Conservation (phyloP, 2,797 vertebrate genomes). For the Nyctalus aviator region DNA sequence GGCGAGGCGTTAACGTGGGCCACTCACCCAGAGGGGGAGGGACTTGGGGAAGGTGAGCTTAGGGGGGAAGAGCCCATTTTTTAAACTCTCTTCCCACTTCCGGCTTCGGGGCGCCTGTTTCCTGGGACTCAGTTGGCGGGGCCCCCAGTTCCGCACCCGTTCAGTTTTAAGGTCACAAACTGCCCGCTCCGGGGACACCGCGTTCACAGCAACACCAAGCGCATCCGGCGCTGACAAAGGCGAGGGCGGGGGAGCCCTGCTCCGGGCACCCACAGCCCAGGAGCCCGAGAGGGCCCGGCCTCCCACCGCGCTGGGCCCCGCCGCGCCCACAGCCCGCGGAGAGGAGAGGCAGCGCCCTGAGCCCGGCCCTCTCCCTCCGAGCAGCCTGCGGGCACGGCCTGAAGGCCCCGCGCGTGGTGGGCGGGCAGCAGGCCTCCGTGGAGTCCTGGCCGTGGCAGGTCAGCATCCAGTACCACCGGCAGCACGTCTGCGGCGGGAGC, state of each 20-base stretch:
- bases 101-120: neutral
- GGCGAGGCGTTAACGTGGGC: neutral
- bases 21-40: neutral
- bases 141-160: neutral
- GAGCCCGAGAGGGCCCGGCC: too few species aligned
- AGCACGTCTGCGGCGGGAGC: conserved; percentile 94
- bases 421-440: conserved; percentile 88
- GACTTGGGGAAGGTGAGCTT: neutral
- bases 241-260: too few species aligned
- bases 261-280: too few species aligned
- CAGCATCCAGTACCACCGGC: conserved; percentile 91
- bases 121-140: neutral
- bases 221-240: too few species aligned
- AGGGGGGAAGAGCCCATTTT: neutral
- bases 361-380: neutral
- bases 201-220: neutral
- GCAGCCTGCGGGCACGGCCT: conserved; percentile 89
- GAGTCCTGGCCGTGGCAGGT: conserved; percentile 95
- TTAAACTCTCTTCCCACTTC: neutral
- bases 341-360: neutral
- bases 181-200: too few species aligned
- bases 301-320: too few species aligned
- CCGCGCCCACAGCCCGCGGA: neutral
- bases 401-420: conserved; percentile 90
- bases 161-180: neutral